A percentile compares a stretch with the other conserved stretches of the same genome.
These are phyloP conservation scores for Malurus cyaneus DNA, from an alignment of 2,113 vertebrate species.

Conservation along the genomic window DNA sequence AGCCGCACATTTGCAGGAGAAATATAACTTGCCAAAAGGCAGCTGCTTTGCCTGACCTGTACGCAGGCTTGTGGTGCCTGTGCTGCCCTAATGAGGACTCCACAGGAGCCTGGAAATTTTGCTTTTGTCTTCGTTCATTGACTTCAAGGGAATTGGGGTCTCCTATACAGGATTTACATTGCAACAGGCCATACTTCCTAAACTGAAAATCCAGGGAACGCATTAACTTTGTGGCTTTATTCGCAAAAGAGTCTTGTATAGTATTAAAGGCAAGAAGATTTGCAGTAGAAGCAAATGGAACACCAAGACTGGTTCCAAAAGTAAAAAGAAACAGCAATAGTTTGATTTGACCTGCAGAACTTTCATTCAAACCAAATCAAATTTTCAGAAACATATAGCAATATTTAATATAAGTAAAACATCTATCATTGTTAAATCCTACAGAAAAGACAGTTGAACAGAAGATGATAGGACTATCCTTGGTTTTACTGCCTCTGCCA, in stretches of 20 bases:
- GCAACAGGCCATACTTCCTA: not conserved
- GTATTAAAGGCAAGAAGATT: not conserved
- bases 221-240: not conserved
- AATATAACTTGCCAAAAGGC: not conserved
- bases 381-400: not conserved
- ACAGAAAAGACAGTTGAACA: not conserved
- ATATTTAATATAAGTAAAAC: not conserved
- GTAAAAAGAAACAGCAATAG: not conserved
- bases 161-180: not conserved
- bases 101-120: not conserved
- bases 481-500: not conserved
- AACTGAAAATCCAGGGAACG: not conserved
- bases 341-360: not conserved
- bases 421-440: not conserved
- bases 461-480: not conserved
- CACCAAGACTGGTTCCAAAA: rapidly evolving
- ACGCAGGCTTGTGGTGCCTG: not conserved
- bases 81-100: not conserved
- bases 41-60: not conserved
- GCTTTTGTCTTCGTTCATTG: not conserved
- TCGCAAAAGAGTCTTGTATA: not conserved
- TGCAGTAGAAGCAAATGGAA: not conserved
- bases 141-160: not conserved
- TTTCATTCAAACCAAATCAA: not conserved
- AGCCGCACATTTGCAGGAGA: not conserved